These are phyloP conservation scores for Taenaris catops DNA, from an alignment of 2,888 invertebrate species.

Conservation along the genomic window DNA sequence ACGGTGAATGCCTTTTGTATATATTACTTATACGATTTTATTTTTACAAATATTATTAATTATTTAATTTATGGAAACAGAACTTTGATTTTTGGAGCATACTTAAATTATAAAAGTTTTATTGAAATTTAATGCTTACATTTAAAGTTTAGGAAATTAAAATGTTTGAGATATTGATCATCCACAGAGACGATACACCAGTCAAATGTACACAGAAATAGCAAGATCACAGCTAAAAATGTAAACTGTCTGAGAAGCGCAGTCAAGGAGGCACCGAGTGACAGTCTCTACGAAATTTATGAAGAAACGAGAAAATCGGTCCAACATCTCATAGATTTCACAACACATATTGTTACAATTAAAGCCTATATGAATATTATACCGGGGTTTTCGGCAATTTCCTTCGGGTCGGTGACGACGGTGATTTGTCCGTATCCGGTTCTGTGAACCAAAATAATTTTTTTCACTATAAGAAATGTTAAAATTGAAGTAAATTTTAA, in stretches of 20 bases:
- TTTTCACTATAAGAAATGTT: conserved; percentile 4
- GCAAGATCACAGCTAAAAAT: conserved; percentile 40
- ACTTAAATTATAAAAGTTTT: conserved; percentile 1
- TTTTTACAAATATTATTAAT: too few relatives aligned
- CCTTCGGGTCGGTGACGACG: conserved; percentile 94
- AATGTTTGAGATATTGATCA: too few relatives aligned
- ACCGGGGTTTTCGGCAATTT: conserved; percentile 98
- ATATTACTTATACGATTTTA: too few relatives aligned
- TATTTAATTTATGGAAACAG: too few relatives aligned
- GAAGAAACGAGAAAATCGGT: conserved; percentile 53
- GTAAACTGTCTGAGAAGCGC: conserved; percentile 60
- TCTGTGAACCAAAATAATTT: conserved; percentile 77
- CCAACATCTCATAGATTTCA: conserved; percentile 70
- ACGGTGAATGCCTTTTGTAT: too few relatives aligned
- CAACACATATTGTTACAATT: conserved; percentile 79
- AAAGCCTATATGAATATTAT: conserved; percentile 85
- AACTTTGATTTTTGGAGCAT: conserved; percentile 23
- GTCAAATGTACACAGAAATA: conserved; percentile 35
- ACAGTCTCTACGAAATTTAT: conserved; percentile 71
- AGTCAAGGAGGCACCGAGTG: conserved; percentile 75
- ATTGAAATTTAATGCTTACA: background rate
- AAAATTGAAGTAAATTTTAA: too few relatives aligned
- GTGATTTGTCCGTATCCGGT: conserved; percentile 91
- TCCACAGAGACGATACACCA: conserved; percentile 42
- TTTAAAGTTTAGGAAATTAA: too few relatives aligned